Conservation (phyloP, 1,140 invertebrate genomes). For the Adoxophyes honmai region DNA sequence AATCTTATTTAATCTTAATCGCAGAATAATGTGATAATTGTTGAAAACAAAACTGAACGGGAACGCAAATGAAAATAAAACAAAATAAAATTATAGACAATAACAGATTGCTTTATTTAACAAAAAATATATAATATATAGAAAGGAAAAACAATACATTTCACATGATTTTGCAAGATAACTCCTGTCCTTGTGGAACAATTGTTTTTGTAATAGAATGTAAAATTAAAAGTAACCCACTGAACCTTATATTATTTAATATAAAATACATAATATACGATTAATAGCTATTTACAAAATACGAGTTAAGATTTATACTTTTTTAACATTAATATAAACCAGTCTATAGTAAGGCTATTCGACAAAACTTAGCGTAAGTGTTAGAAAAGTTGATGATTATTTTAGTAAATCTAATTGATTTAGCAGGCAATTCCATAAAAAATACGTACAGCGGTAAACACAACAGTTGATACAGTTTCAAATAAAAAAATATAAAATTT, state of each 20-base stretch:
- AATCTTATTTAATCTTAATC: constrained; percentile 46
- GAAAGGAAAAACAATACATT: constrained; percentile 68
- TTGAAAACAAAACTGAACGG: constrained; percentile 31
- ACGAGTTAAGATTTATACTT: constrained; percentile 71
- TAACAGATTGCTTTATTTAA: constrained; percentile 77
- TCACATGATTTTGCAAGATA: constrained; percentile 50
- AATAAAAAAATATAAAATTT: constrained; percentile 35
- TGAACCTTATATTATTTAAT: constrained; percentile 71
- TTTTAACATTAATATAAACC: constrained; percentile 70
- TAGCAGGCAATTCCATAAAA: constrained; percentile 60
- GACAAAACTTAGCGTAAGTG: constrained; percentile 71
- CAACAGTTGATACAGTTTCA: constrained; percentile 24
- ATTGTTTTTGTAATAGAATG: constrained; percentile 63
- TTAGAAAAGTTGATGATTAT: constrained; percentile 70
- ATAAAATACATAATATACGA: constrained; percentile 70
- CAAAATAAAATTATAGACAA: constrained; percentile 65
- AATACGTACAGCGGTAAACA: constrained; percentile 5
- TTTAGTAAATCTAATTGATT: constrained; percentile 53
- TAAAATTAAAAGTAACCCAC: constrained; percentile 76
- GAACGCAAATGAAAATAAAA: constrained; percentile 60
- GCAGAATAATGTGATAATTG: constrained; percentile 17
- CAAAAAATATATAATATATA: constrained; percentile 77
- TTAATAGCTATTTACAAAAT: constrained; percentile 76
- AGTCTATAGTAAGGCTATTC: constrained; percentile 75
- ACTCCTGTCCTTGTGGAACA: constrained; percentile 50